A percentile compares a stretch with the other conserved stretches of the same genome.
These are phyloP conservation scores for Fistularia commersonii DNA, from an alignment of 2,797 vertebrate genomes.

Conservation along the genomic window DNA sequence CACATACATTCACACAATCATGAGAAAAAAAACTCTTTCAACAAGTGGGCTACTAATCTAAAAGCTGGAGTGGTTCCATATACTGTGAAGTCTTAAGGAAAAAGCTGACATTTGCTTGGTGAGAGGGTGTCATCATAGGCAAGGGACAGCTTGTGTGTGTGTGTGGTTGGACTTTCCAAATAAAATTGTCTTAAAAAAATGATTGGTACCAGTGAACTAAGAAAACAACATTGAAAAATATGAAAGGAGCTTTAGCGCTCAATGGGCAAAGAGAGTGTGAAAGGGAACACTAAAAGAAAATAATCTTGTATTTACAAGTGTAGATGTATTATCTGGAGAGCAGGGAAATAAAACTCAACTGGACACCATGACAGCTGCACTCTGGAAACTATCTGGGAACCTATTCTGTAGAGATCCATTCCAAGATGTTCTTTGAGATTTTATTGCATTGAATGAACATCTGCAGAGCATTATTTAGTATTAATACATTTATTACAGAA, in stretches of 20 bases:
- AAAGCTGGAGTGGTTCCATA: no score
- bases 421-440: slow-evolving; percentile 64
- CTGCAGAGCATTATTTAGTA: slow-evolving; percentile 68
- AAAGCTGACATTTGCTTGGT: slow-evolving; percentile 36
- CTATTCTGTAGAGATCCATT: slow-evolving; percentile 62
- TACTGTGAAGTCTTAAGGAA: slow-evolving; percentile 20
- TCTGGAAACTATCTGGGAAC: no score
- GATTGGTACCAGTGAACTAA: slow-evolving; percentile 34
- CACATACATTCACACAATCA: no score
- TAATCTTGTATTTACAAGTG: slow-evolving; percentile 5
- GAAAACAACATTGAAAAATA: slow-evolving; percentile 62
- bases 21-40: no score
- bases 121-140: slow-evolving; percentile 17
- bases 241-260: slow-evolving; percentile 11
- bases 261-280: slow-evolving; percentile 23
- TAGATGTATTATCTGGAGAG: slow-evolving; percentile 19
- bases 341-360: slow-evolving; percentile 70
- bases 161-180: slow-evolving; percentile 39
- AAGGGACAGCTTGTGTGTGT: slow-evolving; percentile 8
- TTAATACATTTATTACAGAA: slow-evolving; percentile 70
- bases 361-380: slow-evolving; percentile 70
- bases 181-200: slow-evolving; percentile 37
- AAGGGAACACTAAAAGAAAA: no score
- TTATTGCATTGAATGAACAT: slow-evolving; percentile 63
- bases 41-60: no score